A percentile compares a stretch with the other conserved stretches of the same genome.
Evolutionary conservation across 1,140 invertebrate species (phyloP).

Genomic region (Drosophila sproati): DNA sequence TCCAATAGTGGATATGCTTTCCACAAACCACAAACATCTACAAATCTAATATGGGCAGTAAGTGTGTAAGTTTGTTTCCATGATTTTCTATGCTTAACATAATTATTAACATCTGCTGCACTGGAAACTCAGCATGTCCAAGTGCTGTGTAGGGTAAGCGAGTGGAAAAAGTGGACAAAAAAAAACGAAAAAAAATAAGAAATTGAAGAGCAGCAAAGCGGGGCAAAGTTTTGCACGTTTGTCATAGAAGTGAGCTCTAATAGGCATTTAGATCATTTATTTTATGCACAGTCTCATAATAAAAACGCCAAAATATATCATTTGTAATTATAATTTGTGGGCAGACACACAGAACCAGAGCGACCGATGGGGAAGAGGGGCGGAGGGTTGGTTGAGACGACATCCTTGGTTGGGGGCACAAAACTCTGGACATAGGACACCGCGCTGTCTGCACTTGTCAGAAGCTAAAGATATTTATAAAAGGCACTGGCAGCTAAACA

Average conservation of each 20-base stretch:
- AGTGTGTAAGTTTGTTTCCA: no score
- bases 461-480: conserved; percentile 48
- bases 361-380: neutral
- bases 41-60: no score
- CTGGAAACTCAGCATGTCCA: no score
- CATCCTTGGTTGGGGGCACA: no score
- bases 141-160: conserved; percentile 9
- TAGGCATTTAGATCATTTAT: conserved; percentile 66
- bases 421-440: conserved; percentile 11
- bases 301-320: conserved; percentile 66
- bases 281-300: conserved; percentile 65
- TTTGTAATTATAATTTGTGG: conserved; percentile 66
- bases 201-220: conserved; percentile 17
- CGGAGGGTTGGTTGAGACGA: neutral
- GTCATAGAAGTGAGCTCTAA: conserved; percentile 44
- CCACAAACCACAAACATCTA: no score
- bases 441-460: conserved; percentile 55
- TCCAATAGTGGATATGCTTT: no score
- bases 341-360: conserved; percentile 12
- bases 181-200: neutral
- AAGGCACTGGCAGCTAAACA: conserved; percentile 45
- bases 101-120: neutral
- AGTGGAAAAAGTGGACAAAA: neutral
- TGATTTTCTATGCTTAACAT: no score
- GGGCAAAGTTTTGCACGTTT: conserved; percentile 53